Evolutionary conservation across 2,888 invertebrate genomes (phyloP).

Genomic region (Mesochorus sp.): DNA sequence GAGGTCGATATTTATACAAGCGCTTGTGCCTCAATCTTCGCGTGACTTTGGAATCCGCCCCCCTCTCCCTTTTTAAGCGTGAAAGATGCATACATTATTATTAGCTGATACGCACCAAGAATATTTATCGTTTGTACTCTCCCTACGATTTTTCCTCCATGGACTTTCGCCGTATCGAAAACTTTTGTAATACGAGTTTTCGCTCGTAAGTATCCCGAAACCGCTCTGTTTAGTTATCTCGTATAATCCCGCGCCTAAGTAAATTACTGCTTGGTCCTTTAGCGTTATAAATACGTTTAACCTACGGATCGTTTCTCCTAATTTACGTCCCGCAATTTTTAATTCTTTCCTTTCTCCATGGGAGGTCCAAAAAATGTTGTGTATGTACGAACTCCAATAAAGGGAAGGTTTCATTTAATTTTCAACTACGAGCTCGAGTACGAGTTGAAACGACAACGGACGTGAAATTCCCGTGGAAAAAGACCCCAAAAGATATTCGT

Average conservation of each 20-base stretch:
- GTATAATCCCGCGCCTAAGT: slow-evolving; percentile 40
- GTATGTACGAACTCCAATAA: background rate
- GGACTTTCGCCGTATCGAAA: slow-evolving; percentile 43
- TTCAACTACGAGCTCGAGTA: too few species aligned
- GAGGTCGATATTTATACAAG: slow-evolving; percentile 32
- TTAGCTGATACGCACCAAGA: slow-evolving; percentile 9
- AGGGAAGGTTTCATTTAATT: background rate
- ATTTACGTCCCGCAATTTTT: too few species aligned
- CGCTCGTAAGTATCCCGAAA: slow-evolving; percentile 36
- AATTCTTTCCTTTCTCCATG: background rate
- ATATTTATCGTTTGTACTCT: background rate
- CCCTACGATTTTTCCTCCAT: background rate
- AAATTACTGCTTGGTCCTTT: slow-evolving; percentile 29
- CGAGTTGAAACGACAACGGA: too few species aligned
- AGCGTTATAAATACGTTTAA: background rate
- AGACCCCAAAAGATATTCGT: slow-evolving; percentile 1
- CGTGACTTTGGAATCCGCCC: background rate
- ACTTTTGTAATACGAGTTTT: slow-evolving; percentile 69
- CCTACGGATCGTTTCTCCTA: background rate
- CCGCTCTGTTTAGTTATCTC: slow-evolving; percentile 25
- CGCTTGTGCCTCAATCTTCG: slow-evolving; percentile 22
- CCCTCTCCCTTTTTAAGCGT: background rate
- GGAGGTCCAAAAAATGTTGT: background rate
- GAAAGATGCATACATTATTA: slow-evolving; percentile 12
- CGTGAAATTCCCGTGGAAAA: too few species aligned